Evolutionary conservation across 1,140 invertebrate species (phyloP).

Genomic region (Agraylea sexmaculata): DNA sequence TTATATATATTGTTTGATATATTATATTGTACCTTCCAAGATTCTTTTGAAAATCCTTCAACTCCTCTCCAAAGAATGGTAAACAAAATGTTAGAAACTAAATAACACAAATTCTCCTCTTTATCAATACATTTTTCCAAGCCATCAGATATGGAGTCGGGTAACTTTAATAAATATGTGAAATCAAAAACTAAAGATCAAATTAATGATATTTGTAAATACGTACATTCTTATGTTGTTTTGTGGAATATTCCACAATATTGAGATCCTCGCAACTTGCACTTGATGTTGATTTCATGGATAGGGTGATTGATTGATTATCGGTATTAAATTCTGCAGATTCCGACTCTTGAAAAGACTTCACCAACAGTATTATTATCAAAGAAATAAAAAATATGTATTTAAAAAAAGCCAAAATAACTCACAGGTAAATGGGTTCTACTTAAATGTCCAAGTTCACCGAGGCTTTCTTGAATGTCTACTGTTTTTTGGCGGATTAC

Average conservation of each 20-base stretch:
- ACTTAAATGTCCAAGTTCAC: conserved; percentile 24
- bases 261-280: conserved; percentile 16
- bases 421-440: conserved; percentile 17
- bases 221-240: conserved; percentile 9
- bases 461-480: conserved; percentile 39
- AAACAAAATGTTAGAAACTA: conserved; percentile 45
- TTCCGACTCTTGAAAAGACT: conserved; percentile 5
- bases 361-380: not conserved
- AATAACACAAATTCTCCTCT: conserved; percentile 46
- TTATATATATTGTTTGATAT: conserved; percentile 1
- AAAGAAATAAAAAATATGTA: not conserved
- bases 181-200: too few species aligned
- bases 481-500: conserved; percentile 39
- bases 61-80: conserved; percentile 52
- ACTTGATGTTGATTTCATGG: conserved; percentile 16
- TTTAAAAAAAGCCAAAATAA: not conserved
- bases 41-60: conserved; percentile 41
- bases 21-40: conserved; percentile 41
- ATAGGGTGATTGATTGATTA: conserved; percentile 15
- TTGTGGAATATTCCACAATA: conserved; percentile 11
- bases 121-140: conserved; percentile 29
- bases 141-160: too few species aligned
- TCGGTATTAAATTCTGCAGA: conserved; percentile 16
- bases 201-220: too few species aligned
- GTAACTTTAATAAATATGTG: too few species aligned